Conservation (phyloP, 2,113 vertebrate genomes). For the Oryzias curvinotus region DNA sequence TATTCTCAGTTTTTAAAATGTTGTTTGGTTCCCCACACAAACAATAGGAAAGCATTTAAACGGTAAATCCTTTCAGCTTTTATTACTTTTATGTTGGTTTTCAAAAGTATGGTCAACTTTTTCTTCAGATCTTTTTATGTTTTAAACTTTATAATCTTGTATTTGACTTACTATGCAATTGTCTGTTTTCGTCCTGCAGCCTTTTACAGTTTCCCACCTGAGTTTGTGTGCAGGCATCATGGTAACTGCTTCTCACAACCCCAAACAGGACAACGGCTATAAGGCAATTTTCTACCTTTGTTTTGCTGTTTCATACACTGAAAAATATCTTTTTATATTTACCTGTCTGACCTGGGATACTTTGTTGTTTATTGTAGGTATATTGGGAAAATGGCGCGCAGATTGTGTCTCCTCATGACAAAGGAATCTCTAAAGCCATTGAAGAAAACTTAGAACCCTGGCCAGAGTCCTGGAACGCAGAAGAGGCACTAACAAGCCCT, state of each 20-base stretch:
- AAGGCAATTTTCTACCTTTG: constrained; percentile 78
- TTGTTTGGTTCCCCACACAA: too few species aligned
- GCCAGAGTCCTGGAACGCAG: constrained; percentile 88
- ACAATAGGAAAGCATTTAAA: too few species aligned
- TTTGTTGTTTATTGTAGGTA: constrained; percentile 76
- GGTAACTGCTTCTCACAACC: constrained; percentile 97
- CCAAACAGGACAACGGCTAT: constrained; percentile 97
- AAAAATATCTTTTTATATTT: too few species aligned
- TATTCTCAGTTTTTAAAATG: too few species aligned
- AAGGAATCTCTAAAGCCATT: constrained; percentile 87
- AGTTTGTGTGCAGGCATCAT: constrained; percentile 94
- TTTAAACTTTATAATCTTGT: too few species aligned
- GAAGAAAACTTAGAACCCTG: constrained; percentile 91
- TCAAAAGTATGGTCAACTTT: not conserved
- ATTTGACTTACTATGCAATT: not conserved
- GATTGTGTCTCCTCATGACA: constrained; percentile 92
- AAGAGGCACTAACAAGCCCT: constrained; percentile 72
- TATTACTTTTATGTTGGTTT: not conserved
- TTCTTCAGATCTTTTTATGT: not conserved
- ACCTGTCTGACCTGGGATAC: too few species aligned
- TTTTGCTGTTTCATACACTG: not conserved
- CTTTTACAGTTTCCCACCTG: constrained; percentile 88
- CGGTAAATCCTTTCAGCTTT: too few species aligned
- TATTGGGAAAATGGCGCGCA: constrained; percentile 98
- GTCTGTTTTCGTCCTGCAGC: constrained; percentile 71